phyloP scores from a whole-genome alignment of 2,888 invertebrate species.

The Drosophila meridiana region DNA sequence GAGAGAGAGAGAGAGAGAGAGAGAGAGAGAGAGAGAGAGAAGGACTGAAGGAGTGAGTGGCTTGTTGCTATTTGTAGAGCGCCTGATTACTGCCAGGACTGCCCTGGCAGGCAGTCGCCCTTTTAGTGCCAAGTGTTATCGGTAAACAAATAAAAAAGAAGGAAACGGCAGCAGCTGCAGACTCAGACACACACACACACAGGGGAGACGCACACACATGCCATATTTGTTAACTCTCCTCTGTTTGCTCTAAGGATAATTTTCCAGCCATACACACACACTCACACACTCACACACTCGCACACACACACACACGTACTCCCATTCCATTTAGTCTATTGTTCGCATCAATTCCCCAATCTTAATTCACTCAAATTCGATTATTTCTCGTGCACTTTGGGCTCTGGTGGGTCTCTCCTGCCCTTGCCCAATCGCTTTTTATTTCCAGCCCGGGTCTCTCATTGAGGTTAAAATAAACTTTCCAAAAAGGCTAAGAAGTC shows the following conservation, averaged over 20 bases:
- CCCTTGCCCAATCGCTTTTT: conserved; percentile 20
- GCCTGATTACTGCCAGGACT: conserved; percentile 79
- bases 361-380: conserved; percentile 83
- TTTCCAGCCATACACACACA: conserved; percentile 51
- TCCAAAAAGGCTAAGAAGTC: conserved; percentile 74
- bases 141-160: conserved; percentile 78
- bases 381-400: conserved; percentile 76
- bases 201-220: neutral
- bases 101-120: conserved; percentile 59
- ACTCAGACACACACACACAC: conserved; percentile 6
- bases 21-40: neutral
- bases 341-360: conserved; percentile 78
- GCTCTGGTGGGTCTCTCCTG: conserved; percentile 22
- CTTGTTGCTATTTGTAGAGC: conserved; percentile 80
- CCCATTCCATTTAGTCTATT: conserved; percentile 56
- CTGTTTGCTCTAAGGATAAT: conserved; percentile 77
- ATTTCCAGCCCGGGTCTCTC: conserved; percentile 19
- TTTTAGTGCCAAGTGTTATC: conserved; percentile 80
- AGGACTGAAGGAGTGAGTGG: conserved; percentile 61
- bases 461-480: conserved; percentile 79
- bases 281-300: conserved; percentile 23
- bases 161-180: conserved; percentile 32
- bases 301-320: conserved; percentile 17
- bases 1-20: conserved; percentile 2
- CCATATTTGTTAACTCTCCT: conserved; percentile 57